Conservation (phyloP, 2,888 invertebrate genomes). For the Elmis aenea region DNA sequence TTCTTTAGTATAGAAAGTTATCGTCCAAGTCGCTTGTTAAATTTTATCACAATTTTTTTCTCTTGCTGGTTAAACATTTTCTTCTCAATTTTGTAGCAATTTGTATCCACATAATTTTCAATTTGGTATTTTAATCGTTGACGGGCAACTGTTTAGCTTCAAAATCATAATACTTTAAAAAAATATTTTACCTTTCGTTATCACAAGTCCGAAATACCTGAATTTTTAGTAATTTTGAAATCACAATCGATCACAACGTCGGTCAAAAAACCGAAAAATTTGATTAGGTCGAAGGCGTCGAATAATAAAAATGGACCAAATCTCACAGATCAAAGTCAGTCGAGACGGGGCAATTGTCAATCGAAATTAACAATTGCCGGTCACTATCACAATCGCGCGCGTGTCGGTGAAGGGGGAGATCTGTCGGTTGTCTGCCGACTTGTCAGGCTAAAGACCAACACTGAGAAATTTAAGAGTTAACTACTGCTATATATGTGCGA, state of each 20-base stretch:
- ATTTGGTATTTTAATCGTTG: too few species aligned
- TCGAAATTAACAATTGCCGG: constrained; percentile 22
- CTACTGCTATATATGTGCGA: constrained; percentile 36
- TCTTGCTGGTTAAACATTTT: constrained; percentile 13
- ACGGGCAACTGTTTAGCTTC: too few species aligned
- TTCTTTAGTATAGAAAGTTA: too few species aligned
- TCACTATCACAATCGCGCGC: constrained; percentile 26
- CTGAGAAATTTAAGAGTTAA: constrained; percentile 33
- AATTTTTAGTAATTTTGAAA: constrained; percentile 6
- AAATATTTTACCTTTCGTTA: constrained; percentile 3
- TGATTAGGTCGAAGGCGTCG: neutral
- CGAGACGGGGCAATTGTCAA: constrained; percentile 19
- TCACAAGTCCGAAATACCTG: constrained; percentile 11
- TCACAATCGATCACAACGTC: constrained; percentile 11
- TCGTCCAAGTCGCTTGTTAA: too few species aligned
- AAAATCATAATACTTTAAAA: constrained; percentile 9
- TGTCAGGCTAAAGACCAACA: constrained; percentile 31
- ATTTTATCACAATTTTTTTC: constrained; percentile 17
- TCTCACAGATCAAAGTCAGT: constrained; percentile 15
- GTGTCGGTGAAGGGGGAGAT: constrained; percentile 26
- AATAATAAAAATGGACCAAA: constrained; percentile 8
- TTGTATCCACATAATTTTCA: constrained; percentile 9
- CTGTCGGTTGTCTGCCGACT: constrained; percentile 25
- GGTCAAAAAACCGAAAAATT: neutral
- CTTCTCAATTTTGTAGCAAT: constrained; percentile 4